Percentiles rank a stretch among this genome's conserved stretches.
These are phyloP conservation scores for Cheilosia impressa DNA, from an alignment of 2,888 invertebrate genomes.

Conservation along the genomic window DNA sequence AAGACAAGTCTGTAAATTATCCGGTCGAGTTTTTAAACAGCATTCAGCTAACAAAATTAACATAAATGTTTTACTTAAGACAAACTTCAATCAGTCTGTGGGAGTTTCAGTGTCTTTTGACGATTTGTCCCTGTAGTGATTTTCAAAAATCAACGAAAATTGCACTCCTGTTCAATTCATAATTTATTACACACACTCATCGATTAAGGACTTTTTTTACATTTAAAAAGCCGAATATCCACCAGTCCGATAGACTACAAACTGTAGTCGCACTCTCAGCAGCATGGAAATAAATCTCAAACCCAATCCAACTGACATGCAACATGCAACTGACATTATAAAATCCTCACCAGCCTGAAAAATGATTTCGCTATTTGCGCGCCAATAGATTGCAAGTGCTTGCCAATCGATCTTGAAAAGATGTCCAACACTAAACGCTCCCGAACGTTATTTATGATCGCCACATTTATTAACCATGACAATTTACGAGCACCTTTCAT, in stretches of 20 bases:
- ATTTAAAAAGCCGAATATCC: no score
- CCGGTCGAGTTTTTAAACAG: no score
- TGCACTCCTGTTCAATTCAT: no score
- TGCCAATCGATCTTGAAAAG: constrained; percentile 34
- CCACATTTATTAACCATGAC: constrained; percentile 35
- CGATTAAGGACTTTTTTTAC: no score
- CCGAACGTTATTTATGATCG: constrained; percentile 47
- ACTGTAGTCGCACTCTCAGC: not conserved
- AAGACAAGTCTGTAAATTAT: no score
- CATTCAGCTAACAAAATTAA: no score
- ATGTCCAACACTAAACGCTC: constrained; percentile 54
- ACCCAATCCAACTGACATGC: not conserved
- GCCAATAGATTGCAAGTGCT: constrained; percentile 1
- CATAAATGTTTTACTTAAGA: no score
- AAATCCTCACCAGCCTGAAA: constrained; percentile 39
- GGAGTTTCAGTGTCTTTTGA: no score
- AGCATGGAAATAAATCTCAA: not conserved
- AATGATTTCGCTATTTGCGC: constrained; percentile 17
- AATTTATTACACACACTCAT: no score
- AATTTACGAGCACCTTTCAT: constrained; percentile 44
- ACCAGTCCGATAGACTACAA: not conserved
- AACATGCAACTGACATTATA: constrained; percentile 35
- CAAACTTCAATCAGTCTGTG: no score
- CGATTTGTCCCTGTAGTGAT: no score
- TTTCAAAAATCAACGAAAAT: no score